Evolutionary conservation across 2,888 invertebrate species (phyloP).

Genomic region (Pelosia muscerda): DNA sequence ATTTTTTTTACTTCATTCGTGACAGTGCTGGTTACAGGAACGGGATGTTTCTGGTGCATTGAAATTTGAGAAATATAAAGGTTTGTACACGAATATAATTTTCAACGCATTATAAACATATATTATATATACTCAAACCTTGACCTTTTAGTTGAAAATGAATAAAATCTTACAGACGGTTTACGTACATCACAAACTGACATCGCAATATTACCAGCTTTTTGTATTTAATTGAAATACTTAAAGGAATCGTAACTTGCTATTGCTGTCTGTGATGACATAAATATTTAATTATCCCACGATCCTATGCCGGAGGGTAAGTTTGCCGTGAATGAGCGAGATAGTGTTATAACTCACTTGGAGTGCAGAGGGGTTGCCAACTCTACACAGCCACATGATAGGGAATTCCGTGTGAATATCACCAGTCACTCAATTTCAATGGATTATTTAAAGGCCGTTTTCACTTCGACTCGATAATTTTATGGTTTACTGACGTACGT

Average conservation of each 20-base stretch:
- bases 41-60: conserved; percentile 74
- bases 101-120: too few relatives aligned
- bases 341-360: conserved; percentile 64
- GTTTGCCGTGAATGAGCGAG: conserved; percentile 71
- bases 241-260: conserved; percentile 35
- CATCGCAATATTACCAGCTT: not conserved
- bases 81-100: conserved; percentile 48
- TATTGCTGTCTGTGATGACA: conserved; percentile 67
- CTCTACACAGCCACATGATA: conserved; percentile 66
- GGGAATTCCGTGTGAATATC: conserved; percentile 71
- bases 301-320: conserved; percentile 74
- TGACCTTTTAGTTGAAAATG: not conserved
- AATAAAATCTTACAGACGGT: not conserved
- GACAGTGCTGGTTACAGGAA: conserved; percentile 73
- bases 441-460: conserved; percentile 19
- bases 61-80: conserved; percentile 70
- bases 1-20: conserved; percentile 75
- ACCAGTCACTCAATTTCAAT: conserved; percentile 50
- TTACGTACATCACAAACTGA: not conserved
- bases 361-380: conserved; percentile 78
- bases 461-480: not conserved
- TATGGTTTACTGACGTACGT: not conserved
- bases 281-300: conserved; percentile 86
- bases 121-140: too few relatives aligned
- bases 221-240: conserved; percentile 10